A percentile compares a stretch with the other conserved stretches of the same genome.
phyloP scores from a whole-genome alignment of 2,888 invertebrate species.

The Lasioglossum zephyrum region DNA sequence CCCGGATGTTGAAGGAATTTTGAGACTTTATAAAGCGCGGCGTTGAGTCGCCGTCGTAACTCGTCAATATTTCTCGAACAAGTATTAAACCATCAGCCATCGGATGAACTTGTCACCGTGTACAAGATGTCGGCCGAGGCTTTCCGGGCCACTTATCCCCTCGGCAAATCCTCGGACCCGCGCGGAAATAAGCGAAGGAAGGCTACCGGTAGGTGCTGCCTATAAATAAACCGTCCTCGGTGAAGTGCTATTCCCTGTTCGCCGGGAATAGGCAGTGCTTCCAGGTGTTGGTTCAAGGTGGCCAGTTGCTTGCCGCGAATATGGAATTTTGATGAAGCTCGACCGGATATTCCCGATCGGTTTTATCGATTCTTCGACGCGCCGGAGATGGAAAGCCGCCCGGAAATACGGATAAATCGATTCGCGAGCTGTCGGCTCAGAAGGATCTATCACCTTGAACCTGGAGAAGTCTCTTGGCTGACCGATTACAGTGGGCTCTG shows the following conservation, averaged over 20 bases:
- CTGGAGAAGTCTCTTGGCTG: neutral
- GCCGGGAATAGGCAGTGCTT: neutral
- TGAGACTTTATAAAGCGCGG: neutral
- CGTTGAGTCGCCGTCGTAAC: neutral
- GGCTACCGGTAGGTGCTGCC: conserved; percentile 15
- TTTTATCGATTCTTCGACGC: conserved; percentile 21
- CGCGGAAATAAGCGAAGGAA: conserved; percentile 32
- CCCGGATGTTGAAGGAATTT: too few relatives aligned
- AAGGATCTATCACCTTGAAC: neutral
- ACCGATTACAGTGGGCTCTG: neutral
- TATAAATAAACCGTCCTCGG: conserved; percentile 55
- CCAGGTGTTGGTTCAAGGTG: conserved; percentile 29
- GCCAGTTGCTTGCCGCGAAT: conserved; percentile 38
- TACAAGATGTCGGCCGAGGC: conserved; percentile 23
- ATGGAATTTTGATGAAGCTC: conserved; percentile 59
- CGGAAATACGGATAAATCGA: conserved; percentile 17
- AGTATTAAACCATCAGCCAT: conserved; percentile 10
- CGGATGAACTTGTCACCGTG: neutral
- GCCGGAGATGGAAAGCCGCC: neutral
- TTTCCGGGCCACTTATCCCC: conserved; percentile 42
- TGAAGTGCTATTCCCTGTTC: conserved; percentile 58
- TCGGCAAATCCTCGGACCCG: conserved; percentile 45
- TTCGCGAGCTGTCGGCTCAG: neutral
- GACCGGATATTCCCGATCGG: conserved; percentile 36
- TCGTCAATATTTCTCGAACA: conserved; percentile 10